Conservation (phyloP, 2,113 vertebrate genomes). For the Menidia beryllina region DNA sequence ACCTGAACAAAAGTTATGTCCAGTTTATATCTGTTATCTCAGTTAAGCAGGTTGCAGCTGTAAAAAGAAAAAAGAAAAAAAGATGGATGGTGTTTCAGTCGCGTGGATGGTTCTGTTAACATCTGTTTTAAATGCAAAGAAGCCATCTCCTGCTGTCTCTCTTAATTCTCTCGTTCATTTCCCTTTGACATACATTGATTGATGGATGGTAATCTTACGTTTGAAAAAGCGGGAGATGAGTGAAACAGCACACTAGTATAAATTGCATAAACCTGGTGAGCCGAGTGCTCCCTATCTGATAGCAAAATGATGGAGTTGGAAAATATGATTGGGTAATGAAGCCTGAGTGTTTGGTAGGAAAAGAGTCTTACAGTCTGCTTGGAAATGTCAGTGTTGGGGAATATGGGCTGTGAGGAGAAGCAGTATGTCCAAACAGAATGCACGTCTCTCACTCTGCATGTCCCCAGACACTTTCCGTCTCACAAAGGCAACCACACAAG, state of each 20-base stretch:
- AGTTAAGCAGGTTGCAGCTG: constrained; percentile 1
- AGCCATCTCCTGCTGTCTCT: constrained; percentile 9
- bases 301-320: constrained; percentile 57
- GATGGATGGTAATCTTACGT: constrained; percentile 40
- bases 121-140: constrained; percentile 10
- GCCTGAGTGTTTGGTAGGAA: constrained; percentile 46
- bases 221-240: constrained; percentile 37
- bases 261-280: constrained; percentile 42
- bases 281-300: constrained; percentile 49
- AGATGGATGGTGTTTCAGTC: constrained; percentile 23
- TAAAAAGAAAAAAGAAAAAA: not conserved
- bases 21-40: not conserved
- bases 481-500: constrained; percentile 46
- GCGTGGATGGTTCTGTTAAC: not conserved
- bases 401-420: constrained; percentile 67
- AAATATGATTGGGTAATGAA: constrained; percentile 66
- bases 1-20: constrained; percentile 5
- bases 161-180: constrained; percentile 5
- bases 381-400: constrained; percentile 57
- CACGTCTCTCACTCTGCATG: constrained; percentile 78
- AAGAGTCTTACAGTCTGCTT: constrained; percentile 44
- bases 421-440: constrained; percentile 83
- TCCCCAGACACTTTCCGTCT: constrained; percentile 72
- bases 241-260: constrained; percentile 35
- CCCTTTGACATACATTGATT: constrained; percentile 13